Percentiles rank a stretch among this genome's conserved stretches.
Evolutionary conservation across 1,140 invertebrate species (phyloP).

Genomic region (Sinonovacula constricta): DNA sequence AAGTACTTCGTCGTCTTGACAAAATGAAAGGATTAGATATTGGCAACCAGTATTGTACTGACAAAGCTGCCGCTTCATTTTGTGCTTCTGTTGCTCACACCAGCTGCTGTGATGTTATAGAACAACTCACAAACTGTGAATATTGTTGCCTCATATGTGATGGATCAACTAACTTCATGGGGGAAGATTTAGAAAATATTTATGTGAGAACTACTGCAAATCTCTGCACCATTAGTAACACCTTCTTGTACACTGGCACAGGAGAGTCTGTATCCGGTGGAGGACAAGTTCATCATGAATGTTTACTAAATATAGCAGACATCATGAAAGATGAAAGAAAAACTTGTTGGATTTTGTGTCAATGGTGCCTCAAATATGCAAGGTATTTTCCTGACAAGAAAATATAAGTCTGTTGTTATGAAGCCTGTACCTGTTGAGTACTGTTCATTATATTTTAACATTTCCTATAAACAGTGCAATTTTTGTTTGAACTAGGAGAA

Average conservation of each 20-base stretch:
- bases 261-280: background rate
- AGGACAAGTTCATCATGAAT: background rate
- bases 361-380: too few relatives aligned
- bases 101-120: background rate
- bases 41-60: conserved; percentile 10
- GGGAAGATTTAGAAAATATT: conserved; percentile 6
- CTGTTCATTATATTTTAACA: too few relatives aligned
- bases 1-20: too few relatives aligned
- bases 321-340: too few relatives aligned
- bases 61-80: conserved; percentile 13
- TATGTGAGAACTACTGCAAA: background rate
- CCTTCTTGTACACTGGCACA: background rate
- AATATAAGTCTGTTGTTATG: too few relatives aligned
- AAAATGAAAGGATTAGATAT: conserved; percentile 2
- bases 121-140: background rate
- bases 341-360: too few relatives aligned
- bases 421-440: too few relatives aligned
- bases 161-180: background rate
- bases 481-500: too few relatives aligned
- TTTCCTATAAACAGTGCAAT: too few relatives aligned
- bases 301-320: background rate
- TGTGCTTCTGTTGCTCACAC: background rate
- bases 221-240: background rate
- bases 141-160: background rate
- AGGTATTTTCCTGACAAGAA: too few relatives aligned